Percentiles rank a stretch among this genome's conserved stretches.
Evolutionary conservation across 2,888 invertebrate genomes (phyloP).

Genomic region (Ochropleura leucogaster): DNA sequence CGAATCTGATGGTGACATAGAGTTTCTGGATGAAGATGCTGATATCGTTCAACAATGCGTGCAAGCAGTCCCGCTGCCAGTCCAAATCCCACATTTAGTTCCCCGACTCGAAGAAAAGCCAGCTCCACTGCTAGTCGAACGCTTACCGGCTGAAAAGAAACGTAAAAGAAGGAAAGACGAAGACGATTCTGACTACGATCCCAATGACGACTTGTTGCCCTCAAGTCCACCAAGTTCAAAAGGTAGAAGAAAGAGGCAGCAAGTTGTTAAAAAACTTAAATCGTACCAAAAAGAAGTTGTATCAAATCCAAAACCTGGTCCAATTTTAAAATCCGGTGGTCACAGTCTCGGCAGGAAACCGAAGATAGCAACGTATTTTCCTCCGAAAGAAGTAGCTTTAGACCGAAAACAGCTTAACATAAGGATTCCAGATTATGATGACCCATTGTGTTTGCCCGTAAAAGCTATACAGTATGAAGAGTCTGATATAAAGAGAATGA

Average conservation of each 20-base stretch:
- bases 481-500: slow-evolving; percentile 74
- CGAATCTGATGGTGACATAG: slow-evolving; percentile 82
- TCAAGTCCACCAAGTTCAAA: slow-evolving; percentile 65
- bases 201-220: slow-evolving; percentile 71
- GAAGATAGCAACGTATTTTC: slow-evolving; percentile 12
- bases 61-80: slow-evolving; percentile 58
- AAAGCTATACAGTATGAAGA: slow-evolving; percentile 74
- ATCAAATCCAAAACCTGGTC: slow-evolving; percentile 39
- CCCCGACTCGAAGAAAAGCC: slow-evolving; percentile 40
- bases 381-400: slow-evolving; percentile 52
- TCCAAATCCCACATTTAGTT: slow-evolving; percentile 29
- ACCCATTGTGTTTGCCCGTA: slow-evolving; percentile 85
- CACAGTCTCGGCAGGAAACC: slow-evolving; percentile 26
- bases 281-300: slow-evolving; percentile 55
- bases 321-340: slow-evolving; percentile 6
- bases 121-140: slow-evolving; percentile 72
- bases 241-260: slow-evolving; percentile 57
- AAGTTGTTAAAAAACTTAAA: slow-evolving; percentile 52
- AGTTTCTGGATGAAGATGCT: slow-evolving; percentile 87
- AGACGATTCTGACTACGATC: slow-evolving; percentile 85
- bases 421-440: slow-evolving; percentile 84
- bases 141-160: slow-evolving; percentile 65
- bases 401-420: slow-evolving; percentile 74
- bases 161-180: slow-evolving; percentile 73
- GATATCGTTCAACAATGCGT: slow-evolving; percentile 86